Evolutionary conservation across 2,797 vertebrate genomes (phyloP).

Genomic region (Pyrocephalus nanus): DNA sequence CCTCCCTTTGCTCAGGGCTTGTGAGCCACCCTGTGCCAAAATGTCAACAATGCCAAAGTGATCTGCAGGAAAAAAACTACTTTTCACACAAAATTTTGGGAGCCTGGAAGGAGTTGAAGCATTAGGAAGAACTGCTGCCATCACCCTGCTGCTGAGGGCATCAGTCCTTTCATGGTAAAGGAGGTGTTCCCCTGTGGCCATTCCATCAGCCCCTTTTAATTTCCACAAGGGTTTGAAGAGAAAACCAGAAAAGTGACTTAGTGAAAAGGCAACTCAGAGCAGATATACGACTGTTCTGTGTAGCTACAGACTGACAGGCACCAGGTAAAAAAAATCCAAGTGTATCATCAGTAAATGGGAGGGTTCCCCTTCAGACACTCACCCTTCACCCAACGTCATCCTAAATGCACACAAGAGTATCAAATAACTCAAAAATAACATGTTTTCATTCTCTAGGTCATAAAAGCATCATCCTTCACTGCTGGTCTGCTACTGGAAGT

Average conservation of each 20-base stretch:
- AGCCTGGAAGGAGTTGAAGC: neutral
- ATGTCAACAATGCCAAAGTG: neutral
- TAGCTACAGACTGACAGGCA: neutral
- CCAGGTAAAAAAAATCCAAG: neutral
- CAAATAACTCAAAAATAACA: neutral
- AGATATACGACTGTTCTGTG: neutral
- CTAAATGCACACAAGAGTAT: neutral
- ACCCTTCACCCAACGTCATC: fast-evolving
- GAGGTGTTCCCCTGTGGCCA: fast-evolving
- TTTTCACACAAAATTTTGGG: neutral
- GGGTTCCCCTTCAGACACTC: neutral
- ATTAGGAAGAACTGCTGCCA: neutral
- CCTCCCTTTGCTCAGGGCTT: neutral
- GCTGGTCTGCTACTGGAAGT: neutral
- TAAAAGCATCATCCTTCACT: neutral
- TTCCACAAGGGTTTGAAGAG: neutral
- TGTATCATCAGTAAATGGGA: neutral
- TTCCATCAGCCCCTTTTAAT: neutral
- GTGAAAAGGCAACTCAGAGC: neutral
- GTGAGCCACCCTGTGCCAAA: neutral
- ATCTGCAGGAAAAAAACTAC: neutral
- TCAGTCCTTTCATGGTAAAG: neutral
- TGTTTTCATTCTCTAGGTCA: neutral
- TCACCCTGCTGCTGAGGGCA: neutral
- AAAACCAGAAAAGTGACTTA: neutral